Evolutionary conservation across 2,888 invertebrate genomes (phyloP).

Genomic region (Ochropleura plecta): DNA sequence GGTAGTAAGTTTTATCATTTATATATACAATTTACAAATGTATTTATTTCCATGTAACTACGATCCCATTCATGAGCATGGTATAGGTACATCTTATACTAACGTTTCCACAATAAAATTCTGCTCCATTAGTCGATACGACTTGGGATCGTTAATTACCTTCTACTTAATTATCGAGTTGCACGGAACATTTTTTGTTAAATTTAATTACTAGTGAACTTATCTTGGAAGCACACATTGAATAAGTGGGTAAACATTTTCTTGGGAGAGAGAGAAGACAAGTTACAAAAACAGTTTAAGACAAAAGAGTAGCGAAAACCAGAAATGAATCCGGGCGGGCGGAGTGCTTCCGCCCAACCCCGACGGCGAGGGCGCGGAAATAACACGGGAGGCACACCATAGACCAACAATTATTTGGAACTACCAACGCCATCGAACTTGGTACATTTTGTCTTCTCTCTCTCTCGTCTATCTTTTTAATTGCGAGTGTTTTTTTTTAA

Average conservation of each 20-base stretch:
- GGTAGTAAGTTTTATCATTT: too few species aligned
- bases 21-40: background rate
- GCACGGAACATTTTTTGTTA: conserved; percentile 42
- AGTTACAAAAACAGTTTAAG: conserved; percentile 87
- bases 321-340: conserved; percentile 88
- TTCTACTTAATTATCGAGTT: conserved; percentile 51
- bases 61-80: conserved; percentile 35
- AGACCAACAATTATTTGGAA: conserved; percentile 68
- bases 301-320: conserved; percentile 89
- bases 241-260: conserved; percentile 73
- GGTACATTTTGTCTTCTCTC: background rate
- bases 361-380: conserved; percentile 79
- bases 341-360: conserved; percentile 79
- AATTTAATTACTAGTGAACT: conserved; percentile 61
- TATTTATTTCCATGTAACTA: conserved; percentile 3
- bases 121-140: conserved; percentile 55
- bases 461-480: background rate
- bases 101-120: conserved; percentile 42
- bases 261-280: conserved; percentile 79
- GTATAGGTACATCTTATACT: conserved; percentile 29
- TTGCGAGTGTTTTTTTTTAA: background rate
- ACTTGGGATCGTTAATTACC: conserved; percentile 53
- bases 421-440: background rate
- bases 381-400: conserved; percentile 76
- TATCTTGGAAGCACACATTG: conserved; percentile 65